Evolutionary conservation across 2,888 invertebrate genomes (phyloP).

Genomic region (Sialis fuliginosa): DNA sequence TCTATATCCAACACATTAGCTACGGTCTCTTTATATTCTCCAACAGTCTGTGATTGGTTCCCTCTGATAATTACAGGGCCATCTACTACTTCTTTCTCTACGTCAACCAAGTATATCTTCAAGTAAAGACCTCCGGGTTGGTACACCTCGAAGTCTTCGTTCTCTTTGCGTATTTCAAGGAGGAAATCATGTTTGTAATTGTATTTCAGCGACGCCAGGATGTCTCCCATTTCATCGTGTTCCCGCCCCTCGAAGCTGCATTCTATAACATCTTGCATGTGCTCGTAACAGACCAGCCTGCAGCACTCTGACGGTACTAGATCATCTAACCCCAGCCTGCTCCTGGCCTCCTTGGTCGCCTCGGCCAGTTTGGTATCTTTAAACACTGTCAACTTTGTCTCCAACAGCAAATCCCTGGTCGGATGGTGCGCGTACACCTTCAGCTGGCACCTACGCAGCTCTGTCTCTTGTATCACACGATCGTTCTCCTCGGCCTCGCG

Average conservation of each 20-base stretch:
- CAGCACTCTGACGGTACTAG: conserved; percentile 44
- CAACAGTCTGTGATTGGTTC: conserved; percentile 33
- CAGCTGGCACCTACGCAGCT: conserved; percentile 41
- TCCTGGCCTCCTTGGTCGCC: conserved; percentile 38
- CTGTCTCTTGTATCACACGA: conserved; percentile 34
- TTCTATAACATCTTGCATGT: conserved; percentile 41
- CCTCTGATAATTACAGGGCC: conserved; percentile 42
- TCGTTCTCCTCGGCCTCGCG: conserved; percentile 47
- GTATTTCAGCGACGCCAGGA: conserved; percentile 26
- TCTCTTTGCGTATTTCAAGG: conserved; percentile 42
- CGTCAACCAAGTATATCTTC: conserved; percentile 42
- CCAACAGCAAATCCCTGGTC: conserved; percentile 29
- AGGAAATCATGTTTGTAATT: conserved; percentile 38
- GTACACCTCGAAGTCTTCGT: conserved; percentile 42
- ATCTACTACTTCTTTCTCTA: conserved; percentile 38
- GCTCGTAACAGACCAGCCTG: conserved; percentile 53
- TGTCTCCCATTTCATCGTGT: conserved; percentile 26
- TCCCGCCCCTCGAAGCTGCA: conserved; percentile 45
- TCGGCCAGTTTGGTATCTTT: conserved; percentile 38
- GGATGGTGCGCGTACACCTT: conserved; percentile 48
- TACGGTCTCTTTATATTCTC: conserved; percentile 36
- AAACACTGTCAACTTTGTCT: conserved; percentile 37
- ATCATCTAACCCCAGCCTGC: conserved; percentile 36
- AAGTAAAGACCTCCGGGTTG: conserved; percentile 36
- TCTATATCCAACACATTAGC: conserved; percentile 28